phyloP scores from a whole-genome alignment of 1,140 invertebrate genomes.

The Ceratina australensis region DNA sequence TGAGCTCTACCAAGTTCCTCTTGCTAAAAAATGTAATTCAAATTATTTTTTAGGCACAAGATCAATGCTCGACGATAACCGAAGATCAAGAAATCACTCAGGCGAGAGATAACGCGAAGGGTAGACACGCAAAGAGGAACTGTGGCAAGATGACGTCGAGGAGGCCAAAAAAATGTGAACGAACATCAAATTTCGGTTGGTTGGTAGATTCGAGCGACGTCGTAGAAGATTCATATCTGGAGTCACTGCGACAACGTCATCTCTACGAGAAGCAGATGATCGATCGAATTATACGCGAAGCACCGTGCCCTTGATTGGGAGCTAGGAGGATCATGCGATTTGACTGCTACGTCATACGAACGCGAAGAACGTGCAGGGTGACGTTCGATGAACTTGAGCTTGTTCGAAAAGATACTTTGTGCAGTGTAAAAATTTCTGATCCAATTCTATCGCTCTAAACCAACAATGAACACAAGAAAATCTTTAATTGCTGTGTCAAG shows the following conservation, averaged over 20 bases:
- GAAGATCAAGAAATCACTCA: neutral
- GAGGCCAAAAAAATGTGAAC: slow-evolving; percentile 35
- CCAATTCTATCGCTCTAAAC: too few species aligned
- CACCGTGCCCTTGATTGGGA: slow-evolving; percentile 20
- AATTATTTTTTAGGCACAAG: too few species aligned
- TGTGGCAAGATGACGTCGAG: slow-evolving; percentile 6
- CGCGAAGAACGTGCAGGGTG: too few species aligned
- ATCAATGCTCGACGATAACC: neutral
- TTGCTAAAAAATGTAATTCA: too few species aligned
- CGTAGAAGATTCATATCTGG: slow-evolving; percentile 50
- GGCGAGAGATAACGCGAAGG: neutral
- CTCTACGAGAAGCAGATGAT: slow-evolving; percentile 61
- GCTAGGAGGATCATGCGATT: neutral
- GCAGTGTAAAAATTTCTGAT: neutral
- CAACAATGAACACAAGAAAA: too few species aligned
- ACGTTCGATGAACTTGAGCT: neutral
- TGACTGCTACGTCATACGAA: neutral
- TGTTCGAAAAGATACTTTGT: neutral
- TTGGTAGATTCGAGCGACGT: slow-evolving; percentile 18
- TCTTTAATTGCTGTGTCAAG: too few species aligned
- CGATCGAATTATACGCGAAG: slow-evolving; percentile 54
- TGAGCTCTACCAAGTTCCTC: too few species aligned
- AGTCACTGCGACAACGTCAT: slow-evolving; percentile 58
- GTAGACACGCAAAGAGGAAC: neutral
- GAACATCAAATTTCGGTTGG: slow-evolving; percentile 25